Conservation (phyloP, 2,888 invertebrate genomes). For the Eilema caniola region DNA sequence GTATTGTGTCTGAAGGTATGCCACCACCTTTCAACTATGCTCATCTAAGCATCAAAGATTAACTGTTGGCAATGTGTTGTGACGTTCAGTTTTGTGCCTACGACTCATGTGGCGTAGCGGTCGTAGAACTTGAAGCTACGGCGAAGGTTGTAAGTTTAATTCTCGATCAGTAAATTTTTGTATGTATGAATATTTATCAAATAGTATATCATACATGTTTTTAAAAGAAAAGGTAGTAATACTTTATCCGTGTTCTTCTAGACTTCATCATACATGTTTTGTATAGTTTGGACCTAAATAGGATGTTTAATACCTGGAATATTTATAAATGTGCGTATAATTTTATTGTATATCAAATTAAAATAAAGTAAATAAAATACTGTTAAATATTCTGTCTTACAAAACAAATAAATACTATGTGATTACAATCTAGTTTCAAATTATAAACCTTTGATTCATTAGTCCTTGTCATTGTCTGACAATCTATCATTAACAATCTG, state of each 20-base stretch:
- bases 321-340: background rate
- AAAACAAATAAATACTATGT: no score
- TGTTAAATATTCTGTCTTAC: no score
- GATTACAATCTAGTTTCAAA: no score
- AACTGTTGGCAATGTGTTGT: constrained; percentile 7
- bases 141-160: background rate
- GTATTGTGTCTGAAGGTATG: constrained; percentile 78
- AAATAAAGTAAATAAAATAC: no score
- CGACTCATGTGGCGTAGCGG: background rate
- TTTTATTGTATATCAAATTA: no score
- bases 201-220: no score
- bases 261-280: background rate
- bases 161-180: background rate
- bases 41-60: constrained; percentile 55
- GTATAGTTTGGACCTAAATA: background rate
- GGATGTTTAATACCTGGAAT: background rate
- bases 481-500: no score
- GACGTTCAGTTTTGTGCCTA: constrained; percentile 28
- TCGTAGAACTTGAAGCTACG: background rate
- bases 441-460: no score
- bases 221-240: no score
- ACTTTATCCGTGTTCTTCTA: background rate
- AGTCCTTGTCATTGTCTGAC: no score
- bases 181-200: no score
- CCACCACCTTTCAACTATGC: constrained; percentile 73